Conservation (phyloP, 2,113 vertebrate species). For the Calypte anna region DNA sequence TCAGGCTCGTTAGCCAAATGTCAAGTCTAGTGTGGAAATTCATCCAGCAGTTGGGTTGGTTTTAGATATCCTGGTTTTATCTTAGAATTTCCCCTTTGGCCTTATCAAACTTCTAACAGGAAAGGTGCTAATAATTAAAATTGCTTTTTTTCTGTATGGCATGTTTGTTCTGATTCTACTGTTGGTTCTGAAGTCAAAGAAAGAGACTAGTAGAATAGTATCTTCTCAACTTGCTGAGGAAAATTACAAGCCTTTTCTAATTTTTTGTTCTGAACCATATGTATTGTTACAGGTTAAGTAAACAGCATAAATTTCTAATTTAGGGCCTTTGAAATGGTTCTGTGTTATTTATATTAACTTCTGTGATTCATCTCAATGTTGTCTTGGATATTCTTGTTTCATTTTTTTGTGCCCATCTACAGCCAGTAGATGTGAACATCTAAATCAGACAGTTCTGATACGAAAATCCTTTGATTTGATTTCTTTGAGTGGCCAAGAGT, state of each 20-base stretch:
- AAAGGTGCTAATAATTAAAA: not conserved
- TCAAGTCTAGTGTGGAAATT: not conserved
- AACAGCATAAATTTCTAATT: not conserved
- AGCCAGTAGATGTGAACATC: not conserved
- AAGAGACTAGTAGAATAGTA: not conserved
- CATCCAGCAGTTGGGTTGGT: not conserved
- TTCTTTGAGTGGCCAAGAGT: conserved; percentile 12
- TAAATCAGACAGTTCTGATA: not conserved
- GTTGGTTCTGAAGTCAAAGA: not conserved
- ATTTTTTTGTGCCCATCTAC: not conserved
- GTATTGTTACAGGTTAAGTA: not conserved
- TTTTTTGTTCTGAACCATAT: not conserved
- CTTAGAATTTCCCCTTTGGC: not conserved
- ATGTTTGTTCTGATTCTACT: not conserved
- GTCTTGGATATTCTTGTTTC: not conserved
- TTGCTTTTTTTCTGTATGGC: not conserved
- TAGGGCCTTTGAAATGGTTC: not conserved
- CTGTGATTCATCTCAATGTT: not conserved
- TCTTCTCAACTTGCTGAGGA: not conserved
- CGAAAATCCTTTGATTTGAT: conserved; percentile 20
- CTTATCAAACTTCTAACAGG: not conserved
- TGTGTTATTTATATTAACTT: not conserved
- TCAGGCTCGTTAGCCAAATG: not conserved
- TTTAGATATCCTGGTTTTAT: not conserved
- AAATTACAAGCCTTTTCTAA: not conserved